These are phyloP conservation scores for Trichonephila inaurata DNA, from an alignment of 1,140 invertebrate genomes.

Conservation along the genomic window DNA sequence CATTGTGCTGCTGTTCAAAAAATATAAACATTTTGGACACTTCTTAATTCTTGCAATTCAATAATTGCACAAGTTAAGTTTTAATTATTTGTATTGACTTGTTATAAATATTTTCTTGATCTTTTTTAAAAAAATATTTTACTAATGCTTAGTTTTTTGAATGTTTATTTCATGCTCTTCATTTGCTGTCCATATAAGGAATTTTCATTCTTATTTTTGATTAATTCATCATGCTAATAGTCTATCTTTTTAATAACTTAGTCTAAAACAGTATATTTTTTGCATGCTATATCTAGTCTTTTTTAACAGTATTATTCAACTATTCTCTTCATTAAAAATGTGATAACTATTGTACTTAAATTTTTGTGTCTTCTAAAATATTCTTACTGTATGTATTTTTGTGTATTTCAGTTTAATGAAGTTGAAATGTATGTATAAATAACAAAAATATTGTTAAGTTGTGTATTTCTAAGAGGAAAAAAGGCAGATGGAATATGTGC, in stretches of 20 bases:
- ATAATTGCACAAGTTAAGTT: neutral
- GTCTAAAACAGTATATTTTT: neutral
- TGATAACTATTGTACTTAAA: conserved; percentile 46
- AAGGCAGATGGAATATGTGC: neutral
- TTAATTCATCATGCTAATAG: neutral
- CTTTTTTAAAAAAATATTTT: neutral
- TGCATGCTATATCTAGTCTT: conserved; percentile 34
- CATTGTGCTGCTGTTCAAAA: neutral
- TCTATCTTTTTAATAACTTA: neutral
- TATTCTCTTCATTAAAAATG: neutral
- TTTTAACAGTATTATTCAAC: conserved; percentile 3
- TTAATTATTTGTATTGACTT: too few relatives aligned
- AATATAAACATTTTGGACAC: neutral
- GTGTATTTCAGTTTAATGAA: neutral
- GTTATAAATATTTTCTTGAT: neutral
- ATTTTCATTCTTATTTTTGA: neutral
- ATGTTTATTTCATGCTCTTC: neutral
- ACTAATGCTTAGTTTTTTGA: neutral
- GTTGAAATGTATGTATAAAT: conserved; percentile 16
- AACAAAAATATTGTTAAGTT: neutral
- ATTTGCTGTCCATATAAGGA: neutral
- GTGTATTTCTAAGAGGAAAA: neutral
- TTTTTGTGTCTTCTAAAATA: neutral
- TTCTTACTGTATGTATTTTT: neutral
- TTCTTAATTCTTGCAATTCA: neutral